Percentiles rank a stretch among this genome's conserved stretches.
These are phyloP conservation scores for Tromatobia lineatoria DNA, from an alignment of 2,888 invertebrate species.

Conservation along the genomic window DNA sequence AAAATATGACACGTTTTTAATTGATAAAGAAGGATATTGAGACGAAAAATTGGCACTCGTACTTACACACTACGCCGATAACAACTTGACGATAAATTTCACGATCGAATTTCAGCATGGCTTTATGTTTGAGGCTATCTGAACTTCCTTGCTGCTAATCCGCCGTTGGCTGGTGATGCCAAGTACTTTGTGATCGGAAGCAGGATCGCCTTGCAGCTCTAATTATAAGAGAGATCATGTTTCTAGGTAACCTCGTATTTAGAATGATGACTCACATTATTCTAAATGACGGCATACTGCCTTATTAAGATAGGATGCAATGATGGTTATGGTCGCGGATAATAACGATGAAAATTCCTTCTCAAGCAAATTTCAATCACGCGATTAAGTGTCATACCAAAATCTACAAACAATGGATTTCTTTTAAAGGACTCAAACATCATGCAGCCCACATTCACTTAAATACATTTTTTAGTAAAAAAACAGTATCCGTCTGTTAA, in stretches of 20 bases:
- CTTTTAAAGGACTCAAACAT: neutral
- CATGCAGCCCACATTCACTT: neutral
- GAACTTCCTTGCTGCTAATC: conserved; percentile 17
- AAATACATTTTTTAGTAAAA: neutral
- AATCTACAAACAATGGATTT: conserved; percentile 34
- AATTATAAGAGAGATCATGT: conserved; percentile 43
- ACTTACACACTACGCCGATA: conserved; percentile 83
- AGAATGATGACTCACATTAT: conserved; percentile 1
- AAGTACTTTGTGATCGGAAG: conserved; percentile 47
- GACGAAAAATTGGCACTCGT: conserved; percentile 36
- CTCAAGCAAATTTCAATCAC: conserved; percentile 2
- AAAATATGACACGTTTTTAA: neutral
- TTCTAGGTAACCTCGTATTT: conserved; percentile 23
- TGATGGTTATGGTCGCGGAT: conserved; percentile 7
- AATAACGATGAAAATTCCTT: conserved; percentile 13
- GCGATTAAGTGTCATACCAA: conserved; percentile 1
- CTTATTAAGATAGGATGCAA: conserved; percentile 17
- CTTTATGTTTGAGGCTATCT: conserved; percentile 20
- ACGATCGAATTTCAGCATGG: conserved; percentile 79
- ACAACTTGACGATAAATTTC: conserved; percentile 81
- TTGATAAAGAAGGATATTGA: neutral
- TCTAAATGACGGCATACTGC: conserved; percentile 13
- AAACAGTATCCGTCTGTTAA: neutral
- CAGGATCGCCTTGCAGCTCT: conserved; percentile 54
- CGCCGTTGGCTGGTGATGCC: conserved; percentile 36